A percentile compares a stretch with the other conserved stretches of the same genome.
Conservation (phyloP, 2,888 invertebrate species). For the Andrena haemorrhoa region DNA sequence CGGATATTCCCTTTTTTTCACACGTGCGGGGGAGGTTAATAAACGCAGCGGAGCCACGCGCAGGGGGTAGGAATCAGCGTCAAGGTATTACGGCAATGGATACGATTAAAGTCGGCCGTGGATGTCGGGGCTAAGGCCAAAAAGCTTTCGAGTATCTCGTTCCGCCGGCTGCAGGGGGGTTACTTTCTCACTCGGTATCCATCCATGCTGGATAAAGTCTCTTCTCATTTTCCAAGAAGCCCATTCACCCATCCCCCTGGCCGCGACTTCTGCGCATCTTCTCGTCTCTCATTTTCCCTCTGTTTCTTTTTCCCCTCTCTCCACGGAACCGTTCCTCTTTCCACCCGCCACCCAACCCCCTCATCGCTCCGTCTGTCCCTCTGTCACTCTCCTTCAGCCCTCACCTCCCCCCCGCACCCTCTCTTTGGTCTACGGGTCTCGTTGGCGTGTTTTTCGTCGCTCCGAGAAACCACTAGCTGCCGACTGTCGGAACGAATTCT, state of each 20-base stretch:
- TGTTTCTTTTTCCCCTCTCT: constrained; percentile 33
- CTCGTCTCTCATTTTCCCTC: constrained; percentile 45
- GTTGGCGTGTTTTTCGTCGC: constrained; percentile 62
- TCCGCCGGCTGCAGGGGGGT: constrained; percentile 46
- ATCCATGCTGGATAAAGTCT: constrained; percentile 72
- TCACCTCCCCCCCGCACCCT: too few relatives aligned
- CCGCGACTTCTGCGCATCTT: constrained; percentile 51
- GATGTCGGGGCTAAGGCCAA: constrained; percentile 52
- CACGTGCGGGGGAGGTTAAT: constrained; percentile 27
- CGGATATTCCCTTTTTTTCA: constrained; percentile 12
- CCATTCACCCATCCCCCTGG: constrained; percentile 62
- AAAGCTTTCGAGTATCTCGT: constrained; percentile 64
- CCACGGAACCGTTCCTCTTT: constrained; percentile 1
- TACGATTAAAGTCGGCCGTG: constrained; percentile 67
- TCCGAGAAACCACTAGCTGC: constrained; percentile 63
- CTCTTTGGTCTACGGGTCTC: constrained; percentile 44
- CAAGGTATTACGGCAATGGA: constrained; percentile 65
- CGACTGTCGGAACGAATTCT: constrained; percentile 70
- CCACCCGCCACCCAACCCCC: not conserved
- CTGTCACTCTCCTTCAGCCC: not conserved
- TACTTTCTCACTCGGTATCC: constrained; percentile 68
- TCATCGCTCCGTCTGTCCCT: constrained; percentile 12
- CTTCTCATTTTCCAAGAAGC: constrained; percentile 73
- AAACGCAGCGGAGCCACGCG: constrained; percentile 26
- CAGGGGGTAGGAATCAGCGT: constrained; percentile 32